Evolutionary conservation across 2,888 invertebrate species (phyloP).

Genomic region (Pimpla rufipes): DNA sequence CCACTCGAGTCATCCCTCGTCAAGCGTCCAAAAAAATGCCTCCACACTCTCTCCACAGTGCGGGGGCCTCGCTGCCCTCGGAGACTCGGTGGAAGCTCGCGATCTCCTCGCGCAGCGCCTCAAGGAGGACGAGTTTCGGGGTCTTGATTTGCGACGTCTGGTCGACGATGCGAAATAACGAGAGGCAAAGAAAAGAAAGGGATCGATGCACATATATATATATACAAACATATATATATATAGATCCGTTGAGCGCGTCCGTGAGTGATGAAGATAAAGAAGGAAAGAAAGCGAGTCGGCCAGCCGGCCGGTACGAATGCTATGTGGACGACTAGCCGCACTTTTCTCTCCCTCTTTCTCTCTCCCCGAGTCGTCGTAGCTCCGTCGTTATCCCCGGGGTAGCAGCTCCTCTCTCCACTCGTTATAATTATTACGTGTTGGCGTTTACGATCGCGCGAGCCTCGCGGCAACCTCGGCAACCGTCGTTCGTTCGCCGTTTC

Average conservation of each 20-base stretch:
- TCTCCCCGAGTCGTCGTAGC: conserved; percentile 19
- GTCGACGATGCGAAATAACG: conserved; percentile 71
- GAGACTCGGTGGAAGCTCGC: background rate
- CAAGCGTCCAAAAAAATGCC: background rate
- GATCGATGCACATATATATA: conserved; percentile 63
- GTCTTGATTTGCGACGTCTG: conserved; percentile 75
- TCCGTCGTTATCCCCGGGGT: conserved; percentile 69
- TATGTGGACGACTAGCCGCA: conserved; percentile 38
- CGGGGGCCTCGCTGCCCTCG: background rate
- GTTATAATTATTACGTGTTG: conserved; percentile 84
- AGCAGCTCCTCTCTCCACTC: conserved; percentile 70
- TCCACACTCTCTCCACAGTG: background rate
- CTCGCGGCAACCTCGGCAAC: conserved; percentile 45
- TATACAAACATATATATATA: conserved; percentile 24
- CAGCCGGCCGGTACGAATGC: conserved; percentile 5
- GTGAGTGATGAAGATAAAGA: conserved; percentile 61
- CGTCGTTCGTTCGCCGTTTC: conserved; percentile 28
- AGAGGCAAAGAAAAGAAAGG: conserved; percentile 68
- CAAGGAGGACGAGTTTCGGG: conserved; percentile 51
- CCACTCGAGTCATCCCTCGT: too few relatives aligned
- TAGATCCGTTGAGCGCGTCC: background rate
- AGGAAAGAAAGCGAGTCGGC: conserved; percentile 20
- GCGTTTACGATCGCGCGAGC: conserved; percentile 80
- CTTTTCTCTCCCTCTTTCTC: conserved; percentile 37
- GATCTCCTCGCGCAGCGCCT: background rate